Evolutionary conservation across 2,113 vertebrate species (phyloP).

Genomic region (Phaethornis superciliosus): DNA sequence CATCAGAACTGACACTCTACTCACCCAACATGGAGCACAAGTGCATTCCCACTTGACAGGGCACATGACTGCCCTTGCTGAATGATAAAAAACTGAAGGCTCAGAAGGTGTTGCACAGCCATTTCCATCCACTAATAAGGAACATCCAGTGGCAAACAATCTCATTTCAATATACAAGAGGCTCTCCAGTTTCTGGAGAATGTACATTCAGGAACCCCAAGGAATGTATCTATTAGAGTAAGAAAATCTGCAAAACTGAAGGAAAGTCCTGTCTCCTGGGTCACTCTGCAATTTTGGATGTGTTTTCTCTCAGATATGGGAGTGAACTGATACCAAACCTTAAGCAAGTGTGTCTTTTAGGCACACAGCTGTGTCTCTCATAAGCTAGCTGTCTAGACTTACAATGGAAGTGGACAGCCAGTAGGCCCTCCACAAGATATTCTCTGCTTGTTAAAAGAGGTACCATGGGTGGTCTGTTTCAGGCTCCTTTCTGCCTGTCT

Average conservation of each 20-base stretch:
- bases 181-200: neutral
- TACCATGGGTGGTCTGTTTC: neutral
- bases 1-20: neutral
- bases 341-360: neutral
- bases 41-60: neutral
- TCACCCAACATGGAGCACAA: neutral
- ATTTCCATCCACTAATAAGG: neutral
- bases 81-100: neutral
- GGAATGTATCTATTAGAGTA: neutral
- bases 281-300: neutral
- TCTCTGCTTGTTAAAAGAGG: neutral
- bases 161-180: neutral
- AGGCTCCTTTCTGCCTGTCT: neutral
- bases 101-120: neutral
- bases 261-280: neutral
- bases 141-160: neutral
- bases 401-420: neutral
- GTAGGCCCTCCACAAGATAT: neutral
- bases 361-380: neutral
- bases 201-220: neutral
- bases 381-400: neutral
- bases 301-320: neutral
- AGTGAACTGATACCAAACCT: neutral
- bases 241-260: neutral
- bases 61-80: neutral